Base-by-base conservation (phyloP, 1,140 invertebrate species). In the Thereuonema tuberculata region DNA sequence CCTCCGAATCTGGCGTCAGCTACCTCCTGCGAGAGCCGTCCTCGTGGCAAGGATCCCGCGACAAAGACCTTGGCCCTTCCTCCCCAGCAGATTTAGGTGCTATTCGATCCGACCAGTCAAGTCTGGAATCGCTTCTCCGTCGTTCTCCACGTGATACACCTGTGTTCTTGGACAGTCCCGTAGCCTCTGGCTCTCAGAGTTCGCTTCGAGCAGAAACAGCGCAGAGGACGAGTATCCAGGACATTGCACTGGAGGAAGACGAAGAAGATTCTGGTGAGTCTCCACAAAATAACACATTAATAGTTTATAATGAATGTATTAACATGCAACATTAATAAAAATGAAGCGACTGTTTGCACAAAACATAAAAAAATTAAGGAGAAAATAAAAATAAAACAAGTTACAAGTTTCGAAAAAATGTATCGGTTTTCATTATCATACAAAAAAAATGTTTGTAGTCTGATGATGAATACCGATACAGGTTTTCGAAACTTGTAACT, bases 41-140 rank as follows among this genome's bases (percentile, higher is more conserved):
- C 59, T 24, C 59, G 60, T 15, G 64, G 63, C 46, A 61, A 57
- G 1, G 27, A 55, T 37, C 57, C 60, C 2, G 27, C 56, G 54
- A 60, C 59, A 9, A 58, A 49, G 21, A 46, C 61, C 5, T 61
- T 56, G 37, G 29, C 57, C 53, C 53, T 28, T 55, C 61, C 25
- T 12, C 53, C 21, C 5, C 53, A 14, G 53, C 25, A 29, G 53
- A 26, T 14, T 28, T 5, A 14, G 5, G 25, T 9, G 12, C 26
- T 25, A 5, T 21, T 61, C 14, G 63, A 14, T 87, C 84, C 12
- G 84, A 84, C 20, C 82, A 84, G 61, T 79, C 82, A 63, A 81
- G 84, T 70, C 71, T 85, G 72, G 85, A 87, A 66, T 83, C 82
- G 62, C 72, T 90, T 23, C 29, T 43, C 2, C 15, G 49, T 9